phyloP scores from a whole-genome alignment of 2,888 invertebrate genomes.

The Protodeltote pygarga region DNA sequence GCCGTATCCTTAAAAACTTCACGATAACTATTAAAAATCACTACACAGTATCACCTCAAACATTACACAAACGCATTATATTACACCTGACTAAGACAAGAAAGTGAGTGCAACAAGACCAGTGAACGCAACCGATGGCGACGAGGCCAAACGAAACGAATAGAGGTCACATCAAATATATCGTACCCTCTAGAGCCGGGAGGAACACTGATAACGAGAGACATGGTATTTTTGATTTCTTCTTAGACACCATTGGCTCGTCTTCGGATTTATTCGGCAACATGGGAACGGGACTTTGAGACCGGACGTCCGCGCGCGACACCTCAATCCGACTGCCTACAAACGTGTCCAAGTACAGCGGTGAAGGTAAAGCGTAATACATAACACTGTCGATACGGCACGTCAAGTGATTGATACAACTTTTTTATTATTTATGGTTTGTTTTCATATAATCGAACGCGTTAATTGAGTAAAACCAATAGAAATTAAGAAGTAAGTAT shows the following conservation, averaged over 20 bases:
- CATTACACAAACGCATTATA: constrained; percentile 74
- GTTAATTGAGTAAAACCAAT: constrained; percentile 18
- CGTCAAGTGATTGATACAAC: constrained; percentile 42
- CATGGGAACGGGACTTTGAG: constrained; percentile 67
- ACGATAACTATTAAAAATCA: constrained; percentile 52
- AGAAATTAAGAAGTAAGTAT: no score
- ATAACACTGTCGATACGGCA: constrained; percentile 59
- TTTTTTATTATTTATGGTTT: constrained; percentile 18
- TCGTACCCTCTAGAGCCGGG: constrained; percentile 83
- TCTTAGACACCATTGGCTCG: constrained; percentile 82
- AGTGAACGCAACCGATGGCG: constrained; percentile 80
- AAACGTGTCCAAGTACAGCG: constrained; percentile 77
- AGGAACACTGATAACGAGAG: constrained; percentile 81
- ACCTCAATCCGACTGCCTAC: constrained; percentile 71
- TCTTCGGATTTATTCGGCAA: constrained; percentile 78
- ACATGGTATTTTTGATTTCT: constrained; percentile 84
- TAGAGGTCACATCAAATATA: constrained; percentile 72
- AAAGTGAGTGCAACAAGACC: constrained; percentile 82
- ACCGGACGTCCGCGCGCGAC: constrained; percentile 81
- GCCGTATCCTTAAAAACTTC: constrained; percentile 34
- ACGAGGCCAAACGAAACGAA: constrained; percentile 72
- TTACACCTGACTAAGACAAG: constrained; percentile 83
- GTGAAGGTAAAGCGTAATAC: constrained; percentile 68
- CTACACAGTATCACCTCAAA: constrained; percentile 65
- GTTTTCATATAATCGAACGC: constrained; percentile 7